Conservation (phyloP, 1,140 invertebrate genomes). For the Euwallacea fornicatus region DNA sequence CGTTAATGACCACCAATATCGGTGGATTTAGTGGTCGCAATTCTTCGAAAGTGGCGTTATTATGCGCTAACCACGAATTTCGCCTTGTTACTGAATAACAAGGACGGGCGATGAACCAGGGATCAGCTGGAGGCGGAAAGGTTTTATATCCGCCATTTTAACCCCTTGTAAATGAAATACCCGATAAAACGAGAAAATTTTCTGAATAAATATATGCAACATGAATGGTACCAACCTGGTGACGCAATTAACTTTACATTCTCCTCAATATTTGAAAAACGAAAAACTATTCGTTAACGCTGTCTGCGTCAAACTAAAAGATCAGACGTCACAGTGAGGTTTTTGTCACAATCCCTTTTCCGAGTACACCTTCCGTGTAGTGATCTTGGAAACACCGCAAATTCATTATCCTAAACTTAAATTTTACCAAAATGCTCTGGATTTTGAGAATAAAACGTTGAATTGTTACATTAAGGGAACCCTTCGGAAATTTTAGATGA, state of each 20-base stretch:
- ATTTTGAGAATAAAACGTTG: too few species aligned
- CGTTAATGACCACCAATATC: neutral
- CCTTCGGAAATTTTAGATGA: too few species aligned
- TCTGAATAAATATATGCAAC: neutral
- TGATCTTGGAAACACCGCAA: too few species aligned
- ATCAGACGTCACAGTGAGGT: too few species aligned
- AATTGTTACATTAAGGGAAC: too few species aligned
- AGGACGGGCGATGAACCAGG: slow-evolving; percentile 19
- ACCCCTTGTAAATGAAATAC: neutral
- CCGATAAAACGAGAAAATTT: neutral
- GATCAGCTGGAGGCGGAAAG: neutral
- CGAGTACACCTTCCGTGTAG: too few species aligned
- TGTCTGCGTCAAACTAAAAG: too few species aligned
- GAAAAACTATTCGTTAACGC: neutral
- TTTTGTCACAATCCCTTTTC: too few species aligned
- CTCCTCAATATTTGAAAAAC: neutral
- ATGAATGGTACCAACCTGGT: neutral
- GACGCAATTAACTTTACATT: neutral
- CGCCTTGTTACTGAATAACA: slow-evolving; percentile 7
- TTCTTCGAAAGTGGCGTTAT: slow-evolving; percentile 5
- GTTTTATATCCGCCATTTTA: neutral
- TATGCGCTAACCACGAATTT: slow-evolving; percentile 7
- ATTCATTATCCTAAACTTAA: too few species aligned
- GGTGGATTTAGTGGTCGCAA: slow-evolving; percentile 12
- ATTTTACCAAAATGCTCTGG: too few species aligned